Evolutionary conservation across 2,797 vertebrate genomes (phyloP), one percentile per base, ranked within the genome.

Genomic region (Nannoperca australis): DNA sequence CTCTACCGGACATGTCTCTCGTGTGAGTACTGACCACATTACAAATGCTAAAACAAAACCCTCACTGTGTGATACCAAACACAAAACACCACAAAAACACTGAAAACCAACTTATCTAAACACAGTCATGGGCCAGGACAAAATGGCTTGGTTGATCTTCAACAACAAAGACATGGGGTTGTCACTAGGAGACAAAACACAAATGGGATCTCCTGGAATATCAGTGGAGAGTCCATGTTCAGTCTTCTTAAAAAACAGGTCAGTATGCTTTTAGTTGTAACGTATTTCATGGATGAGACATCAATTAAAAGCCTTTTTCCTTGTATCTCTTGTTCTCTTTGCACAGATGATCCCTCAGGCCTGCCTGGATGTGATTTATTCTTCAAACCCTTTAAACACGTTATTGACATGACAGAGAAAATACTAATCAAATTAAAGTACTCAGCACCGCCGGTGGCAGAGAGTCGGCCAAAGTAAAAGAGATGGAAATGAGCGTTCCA

Each of bases 1-100:
- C 71, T 75, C 68, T 3, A 11, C 65, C 70, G 80, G 81, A 83
- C 73, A 76, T 72, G 76, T 76, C 83, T 93, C 72, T 89, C 84
- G 86, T 92, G 91, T 91, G 89, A 93, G 82, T 4, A 65, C 70
- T 18, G 85, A 91, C 93, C 93, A 89, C 93, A 93, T 87, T 78
- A 92, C 86, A 89, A 88, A 91, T 77, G 58, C 80, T 88, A 40
- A 83, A 93, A 87, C 85, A 85, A 90, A 92, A 92, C 86, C 84
- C 67, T 83, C 81, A 50, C 80, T 69, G 73, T 82, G 84, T 79
- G 65, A 87, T 77, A 90, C 87, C 78, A 91, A 89, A 92, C 86
- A 84, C 55, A 71, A 78, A 70, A 64, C 44, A 71, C 88, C 90
- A 81, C 87, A 89, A 85, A 83, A 83, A 85, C 71, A 79, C 80